Evolutionary conservation across 92 coral and sea anemone species (phyloP), one percentile per base, ranked within the genome.

Genomic region (Hydrozoanthus gracilis): DNA sequence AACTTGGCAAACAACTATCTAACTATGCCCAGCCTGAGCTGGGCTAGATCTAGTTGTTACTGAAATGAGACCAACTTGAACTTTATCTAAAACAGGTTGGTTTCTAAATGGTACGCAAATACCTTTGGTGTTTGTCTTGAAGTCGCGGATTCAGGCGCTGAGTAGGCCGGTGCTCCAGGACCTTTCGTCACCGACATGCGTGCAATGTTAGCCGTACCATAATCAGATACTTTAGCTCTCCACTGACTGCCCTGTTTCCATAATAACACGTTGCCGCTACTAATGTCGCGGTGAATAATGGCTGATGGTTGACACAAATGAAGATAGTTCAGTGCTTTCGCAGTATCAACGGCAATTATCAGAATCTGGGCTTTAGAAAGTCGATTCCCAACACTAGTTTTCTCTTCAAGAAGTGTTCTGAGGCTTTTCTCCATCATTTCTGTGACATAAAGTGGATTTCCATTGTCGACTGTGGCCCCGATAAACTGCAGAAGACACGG

Each of bases 251-350:
- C n/a, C n/a, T n/a, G n/a, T n/a, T n/a, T n/a, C n/a, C n/a, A n/a
- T n/a, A 91, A 82, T 17, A 90, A 82, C 76, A 90, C 93, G 66
- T 90, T 90, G 8, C 84, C 86, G 52, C 90, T 86, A 62, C 91
- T 92, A 20, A 92, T 78, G 73, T 92, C 92, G 60, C 92, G 90
- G 80, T 92, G 95, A 39, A 92, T 89, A 16, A 92, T 89, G 70
- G 94, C 88, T 76, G 62, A 72, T 0, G 91, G 91, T 18, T 78
- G 71, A 68, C 67, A 83, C 58, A 85, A 84, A 77, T 92, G 95
- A 0, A 92, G 87, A 58, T 92, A n/a, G n/a, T n/a, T n/a, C n/a
- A n/a, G n/a, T n/a, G n/a, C n/a, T n/a, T n/a, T n/a, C n/a, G n/a
- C n/a, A 0, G 88, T 86, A 52, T 89, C 92, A 16, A 45, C 48